Evolutionary conservation across 2,888 invertebrate genomes (phyloP), one percentile per base, ranked within the genome.

Genomic region (Linnaemya vulpina): DNA sequence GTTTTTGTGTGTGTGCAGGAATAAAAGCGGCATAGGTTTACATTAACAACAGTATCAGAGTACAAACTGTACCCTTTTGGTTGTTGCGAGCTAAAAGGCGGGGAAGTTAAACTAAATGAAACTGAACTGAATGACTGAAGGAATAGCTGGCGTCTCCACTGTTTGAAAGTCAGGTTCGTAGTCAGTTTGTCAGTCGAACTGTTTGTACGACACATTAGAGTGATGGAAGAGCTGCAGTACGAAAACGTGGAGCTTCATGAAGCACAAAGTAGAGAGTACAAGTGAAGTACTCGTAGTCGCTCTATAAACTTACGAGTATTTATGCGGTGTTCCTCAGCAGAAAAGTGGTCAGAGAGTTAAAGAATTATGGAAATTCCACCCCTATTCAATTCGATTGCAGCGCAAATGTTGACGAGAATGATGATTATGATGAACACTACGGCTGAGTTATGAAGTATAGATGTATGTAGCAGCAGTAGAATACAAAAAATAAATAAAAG

Each of bases 41-140:
- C 84, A 83, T 80, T 86, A 89, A 90, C 90, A 90, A 90, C 90
- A 90, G 90, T 90, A 90, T 90, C 90, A 90, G 89, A 90, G 90
- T 88, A 90, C 89, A 88, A 90, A 90, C 90, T 90, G 90, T 90
- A 90, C 90, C 89, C 88, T 86, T 87, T 81, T 74, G 49, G 65
- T 62, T 67, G 60, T 74, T 84, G 65, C 75, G 80, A 70, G 63
- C 63, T 78, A 83, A 75, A 79, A 68, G 83, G 63, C 86, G 83
- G 71, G 79, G 46, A 74, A 80, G 87, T 87, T 87, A 86, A 83
- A 86, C 73, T 86, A 87, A 88, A 86, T 88, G 86, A 87, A 84
- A 87, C 84, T 87, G 87, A 86, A 81, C 49, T 85, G 86, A 80
- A 82, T 87, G 80, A 75, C 63, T 73, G 87, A 83, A 68, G 81